A percentile compares a stretch with the other conserved stretches of the same genome.
phyloP scores from a whole-genome alignment of 92 coral and sea anemone species.

The Isaurus tuberculatus region DNA sequence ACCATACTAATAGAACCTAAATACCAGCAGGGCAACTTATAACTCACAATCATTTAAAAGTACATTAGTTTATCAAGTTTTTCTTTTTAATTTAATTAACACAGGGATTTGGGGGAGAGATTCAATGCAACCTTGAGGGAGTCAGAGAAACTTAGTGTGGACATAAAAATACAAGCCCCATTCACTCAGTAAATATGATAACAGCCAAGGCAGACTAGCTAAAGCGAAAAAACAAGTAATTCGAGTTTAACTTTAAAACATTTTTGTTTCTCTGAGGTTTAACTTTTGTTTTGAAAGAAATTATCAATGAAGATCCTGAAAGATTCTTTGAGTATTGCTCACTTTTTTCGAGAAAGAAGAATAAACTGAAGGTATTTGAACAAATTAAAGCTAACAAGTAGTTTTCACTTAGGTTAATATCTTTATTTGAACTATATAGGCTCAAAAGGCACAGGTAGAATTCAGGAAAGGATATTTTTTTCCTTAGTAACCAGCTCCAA shows the following conservation, averaged over 20 bases:
- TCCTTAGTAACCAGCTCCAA: not conserved
- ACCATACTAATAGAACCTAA: not conserved
- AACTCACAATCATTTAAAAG: not conserved
- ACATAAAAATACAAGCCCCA: no score
- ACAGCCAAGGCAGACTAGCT: not conserved
- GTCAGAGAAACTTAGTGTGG: not conserved
- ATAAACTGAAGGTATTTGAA: not conserved
- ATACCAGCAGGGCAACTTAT: not conserved
- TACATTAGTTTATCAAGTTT: not conserved
- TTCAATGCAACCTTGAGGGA: not conserved
- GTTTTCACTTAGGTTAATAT: not conserved
- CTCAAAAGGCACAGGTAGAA: not conserved
- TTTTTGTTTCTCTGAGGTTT: not conserved
- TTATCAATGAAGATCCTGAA: not conserved
- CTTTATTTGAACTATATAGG: not conserved
- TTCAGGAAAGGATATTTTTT: not conserved
- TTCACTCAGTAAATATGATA: no score
- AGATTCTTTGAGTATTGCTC: not conserved
- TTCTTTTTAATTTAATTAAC: constrained; percentile 24
- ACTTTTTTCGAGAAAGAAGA: not conserved
- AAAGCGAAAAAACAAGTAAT: not conserved
- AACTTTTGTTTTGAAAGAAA: not conserved
- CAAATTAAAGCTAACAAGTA: not conserved
- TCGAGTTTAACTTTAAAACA: not conserved
- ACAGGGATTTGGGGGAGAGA: constrained; percentile 6